These are phyloP conservation scores for Parnassius mnemosyne DNA, from an alignment of 2,888 invertebrate genomes.

Conservation along the genomic window DNA sequence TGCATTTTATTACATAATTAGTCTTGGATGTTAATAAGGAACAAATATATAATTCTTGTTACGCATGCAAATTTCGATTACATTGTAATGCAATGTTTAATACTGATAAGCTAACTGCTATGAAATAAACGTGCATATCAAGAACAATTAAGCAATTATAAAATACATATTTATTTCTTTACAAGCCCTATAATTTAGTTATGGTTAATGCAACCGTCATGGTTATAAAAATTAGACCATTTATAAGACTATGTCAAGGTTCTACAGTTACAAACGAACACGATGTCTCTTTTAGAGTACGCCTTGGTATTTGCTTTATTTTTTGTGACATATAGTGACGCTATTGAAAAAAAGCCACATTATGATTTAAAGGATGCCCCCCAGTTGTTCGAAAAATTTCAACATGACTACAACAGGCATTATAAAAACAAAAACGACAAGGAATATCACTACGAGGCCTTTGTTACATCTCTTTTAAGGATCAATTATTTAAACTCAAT, in stretches of 20 bases:
- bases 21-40: no score
- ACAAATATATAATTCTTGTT: no score
- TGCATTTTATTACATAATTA: no score
- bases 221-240: neutral
- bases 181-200: no score
- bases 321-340: neutral
- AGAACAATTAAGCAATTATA: no score
- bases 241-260: neutral
- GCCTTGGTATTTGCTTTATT: neutral
- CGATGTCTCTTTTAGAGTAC: conserved; percentile 9
- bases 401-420: conserved; percentile 16
- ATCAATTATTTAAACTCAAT: conserved; percentile 21
- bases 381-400: conserved; percentile 12
- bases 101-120: neutral
- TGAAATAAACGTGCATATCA: neutral
- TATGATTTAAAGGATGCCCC: conserved; percentile 8
- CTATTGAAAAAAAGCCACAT: neutral
- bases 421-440: conserved; percentile 5
- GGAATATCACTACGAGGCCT: conserved; percentile 13
- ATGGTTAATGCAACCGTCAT: no score
- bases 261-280: neutral
- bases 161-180: no score
- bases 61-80: neutral
- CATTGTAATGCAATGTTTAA: neutral
- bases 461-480: conserved; percentile 8